These are phyloP conservation scores for Cosmia trapezina DNA, from an alignment of 2,888 invertebrate species.

Conservation along the genomic window DNA sequence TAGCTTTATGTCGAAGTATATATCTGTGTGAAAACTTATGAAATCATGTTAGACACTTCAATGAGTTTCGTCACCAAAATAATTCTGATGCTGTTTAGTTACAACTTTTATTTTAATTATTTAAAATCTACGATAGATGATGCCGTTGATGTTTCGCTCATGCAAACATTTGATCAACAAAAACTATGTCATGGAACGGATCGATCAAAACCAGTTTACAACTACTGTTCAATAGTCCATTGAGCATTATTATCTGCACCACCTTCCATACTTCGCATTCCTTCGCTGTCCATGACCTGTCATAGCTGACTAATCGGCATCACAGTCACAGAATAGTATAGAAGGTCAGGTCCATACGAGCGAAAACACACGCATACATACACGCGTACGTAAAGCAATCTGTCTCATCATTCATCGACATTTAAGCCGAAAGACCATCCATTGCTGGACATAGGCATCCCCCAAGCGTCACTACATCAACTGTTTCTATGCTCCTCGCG, in stretches of 20 bases:
- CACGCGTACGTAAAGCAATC: background rate
- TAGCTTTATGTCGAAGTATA: background rate
- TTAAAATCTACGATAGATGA: constrained; percentile 5
- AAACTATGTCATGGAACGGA: constrained; percentile 47
- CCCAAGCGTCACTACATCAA: background rate
- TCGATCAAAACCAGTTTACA: constrained; percentile 55
- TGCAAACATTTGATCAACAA: constrained; percentile 30
- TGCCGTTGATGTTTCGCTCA: constrained; percentile 51
- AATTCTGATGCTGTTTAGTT: background rate
- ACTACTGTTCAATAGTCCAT: constrained; percentile 46
- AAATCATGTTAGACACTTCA: background rate
- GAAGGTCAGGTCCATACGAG: background rate
- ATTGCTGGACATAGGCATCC: background rate
- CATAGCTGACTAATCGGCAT: constrained; percentile 54
- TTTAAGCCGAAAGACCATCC: background rate
- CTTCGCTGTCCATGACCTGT: constrained; percentile 54
- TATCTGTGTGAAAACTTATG: background rate
- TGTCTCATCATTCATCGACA: background rate
- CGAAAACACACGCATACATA: background rate
- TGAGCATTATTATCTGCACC: constrained; percentile 36
- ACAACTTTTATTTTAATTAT: constrained; percentile 7
- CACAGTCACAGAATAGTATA: background rate
- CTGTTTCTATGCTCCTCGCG: no score
- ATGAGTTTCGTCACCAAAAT: background rate
- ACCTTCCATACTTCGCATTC: constrained; percentile 54